phyloP scores from a whole-genome alignment of 1,140 invertebrate genomes.

The Yoshiicerus persimilis region DNA sequence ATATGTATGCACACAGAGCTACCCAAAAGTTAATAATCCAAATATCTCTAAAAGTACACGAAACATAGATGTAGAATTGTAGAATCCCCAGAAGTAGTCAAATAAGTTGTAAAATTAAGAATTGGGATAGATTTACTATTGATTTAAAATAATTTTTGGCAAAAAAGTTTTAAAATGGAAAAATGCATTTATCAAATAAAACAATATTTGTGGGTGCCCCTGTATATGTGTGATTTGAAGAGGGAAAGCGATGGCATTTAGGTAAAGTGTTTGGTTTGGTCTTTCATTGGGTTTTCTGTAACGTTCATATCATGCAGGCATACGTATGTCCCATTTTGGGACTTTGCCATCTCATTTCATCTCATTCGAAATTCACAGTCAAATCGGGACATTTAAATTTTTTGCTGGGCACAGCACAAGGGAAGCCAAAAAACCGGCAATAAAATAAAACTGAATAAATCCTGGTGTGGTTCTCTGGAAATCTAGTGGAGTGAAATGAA shows the following conservation, averaged over 20 bases:
- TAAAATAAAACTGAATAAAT: slow-evolving; percentile 9
- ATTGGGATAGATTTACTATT: no score
- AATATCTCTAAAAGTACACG: no score
- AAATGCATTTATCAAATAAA: no score
- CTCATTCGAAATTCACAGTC: slow-evolving; percentile 31
- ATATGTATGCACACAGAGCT: no score
- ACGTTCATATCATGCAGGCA: background rate
- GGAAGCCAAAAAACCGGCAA: background rate
- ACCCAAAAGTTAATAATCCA: no score
- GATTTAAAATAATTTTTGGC: no score
- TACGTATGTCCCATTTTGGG: slow-evolving; percentile 26
- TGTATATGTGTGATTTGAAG: no score
- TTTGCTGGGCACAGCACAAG: background rate
- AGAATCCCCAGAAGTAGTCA: no score
- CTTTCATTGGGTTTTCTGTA: background rate
- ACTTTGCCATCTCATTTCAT: slow-evolving; percentile 31
- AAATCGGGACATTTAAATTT: slow-evolving; percentile 25
- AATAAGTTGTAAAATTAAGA: no score
- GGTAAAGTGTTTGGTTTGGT: background rate
- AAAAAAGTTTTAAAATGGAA: no score
- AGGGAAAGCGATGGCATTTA: background rate
- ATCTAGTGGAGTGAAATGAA: background rate
- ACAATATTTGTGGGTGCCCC: no score
- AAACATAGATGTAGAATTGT: no score
- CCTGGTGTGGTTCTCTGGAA: background rate